Base-by-base conservation (phyloP, 1,140 invertebrate genomes). In the Drosophila subobscura region DNA sequence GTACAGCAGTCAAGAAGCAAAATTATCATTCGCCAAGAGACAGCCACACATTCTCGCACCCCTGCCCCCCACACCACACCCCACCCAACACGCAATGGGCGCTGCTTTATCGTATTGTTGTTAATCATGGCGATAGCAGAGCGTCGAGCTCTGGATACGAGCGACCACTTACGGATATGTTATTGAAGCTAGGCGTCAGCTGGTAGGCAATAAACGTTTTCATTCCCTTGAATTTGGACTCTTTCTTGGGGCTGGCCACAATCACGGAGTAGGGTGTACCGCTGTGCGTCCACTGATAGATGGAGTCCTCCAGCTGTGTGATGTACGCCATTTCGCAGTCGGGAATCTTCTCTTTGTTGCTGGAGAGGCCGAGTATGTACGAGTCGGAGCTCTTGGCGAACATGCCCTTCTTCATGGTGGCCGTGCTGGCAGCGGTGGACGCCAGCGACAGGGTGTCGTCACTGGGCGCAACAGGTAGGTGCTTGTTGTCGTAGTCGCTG, bases 161-260 rank as follows among this genome's bases (percentile, higher is more conserved):
- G 25, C 5, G 33, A 37, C 10, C 33, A 90, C 90, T 91, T 8
- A 99, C 98, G 94, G 98, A 96, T 86, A 98, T 97, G 91, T 97
- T 97, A 91, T 97, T 98, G 92, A 97, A 97, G 92, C 97, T 98
- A 20, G 98, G 98, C 66, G 97, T 99, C 53, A 99, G 91, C 88
- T 98, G 97, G 93, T 99, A 99, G 55, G 97, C 97, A 78, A 99
- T 99, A 88, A 97, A 99, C 90, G 97, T 98, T 92, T 99, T 99
- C 59, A 99, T 94, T 22, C 98, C 98, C 91, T 99, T 99, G 67
- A 99, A 94, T 93, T 99, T 99, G 0, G 96, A 95, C 92, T 99
- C 98, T 88, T 99, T 99, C 89, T 99, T 99, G 1, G 98, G 98
- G 53, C 98, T 98, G 14, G 97, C 96, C 4, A 99, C 96, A 51